phyloP scores from a whole-genome alignment of 2,888 invertebrate genomes.

The Leptopterna dolabrata region DNA sequence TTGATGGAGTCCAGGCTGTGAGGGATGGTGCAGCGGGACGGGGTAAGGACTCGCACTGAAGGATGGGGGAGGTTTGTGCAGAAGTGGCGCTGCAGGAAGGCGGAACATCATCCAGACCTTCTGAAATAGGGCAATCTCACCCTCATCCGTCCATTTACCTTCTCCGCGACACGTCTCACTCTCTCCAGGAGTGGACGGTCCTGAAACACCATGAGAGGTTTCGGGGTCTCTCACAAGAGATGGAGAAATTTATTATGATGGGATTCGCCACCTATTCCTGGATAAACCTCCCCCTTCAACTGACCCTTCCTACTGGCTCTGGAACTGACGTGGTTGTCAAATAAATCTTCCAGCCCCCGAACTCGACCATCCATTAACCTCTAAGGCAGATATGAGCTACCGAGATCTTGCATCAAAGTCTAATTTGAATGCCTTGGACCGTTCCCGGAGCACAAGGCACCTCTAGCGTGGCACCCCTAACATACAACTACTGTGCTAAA shows the following conservation, averaged over 20 bases:
- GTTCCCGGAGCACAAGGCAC: background rate
- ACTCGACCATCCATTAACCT: constrained; percentile 30
- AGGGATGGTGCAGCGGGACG: background rate
- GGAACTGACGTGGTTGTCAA: constrained; percentile 41
- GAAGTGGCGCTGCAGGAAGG: background rate
- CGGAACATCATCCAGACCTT: background rate
- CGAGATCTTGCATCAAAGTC: constrained; percentile 45
- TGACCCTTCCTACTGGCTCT: background rate
- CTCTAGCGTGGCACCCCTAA: constrained; percentile 20
- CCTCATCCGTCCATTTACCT: background rate
- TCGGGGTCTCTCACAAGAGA: background rate
- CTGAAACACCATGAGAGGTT: background rate
- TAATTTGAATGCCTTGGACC: constrained; percentile 46
- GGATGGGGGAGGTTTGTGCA: background rate
- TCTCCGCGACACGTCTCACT: background rate
- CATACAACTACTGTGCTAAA: constrained; percentile 12
- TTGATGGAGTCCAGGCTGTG: background rate
- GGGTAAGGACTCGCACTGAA: background rate
- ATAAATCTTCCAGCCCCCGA: constrained; percentile 31
- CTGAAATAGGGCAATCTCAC: constrained; percentile 24
- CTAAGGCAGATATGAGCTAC: constrained; percentile 19
- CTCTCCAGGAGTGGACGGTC: background rate
- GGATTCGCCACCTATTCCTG: background rate
- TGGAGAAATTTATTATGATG: constrained; percentile 43
- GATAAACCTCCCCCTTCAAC: background rate